A percentile compares a stretch with the other conserved stretches of the same genome.
Conservation (phyloP, 1,140 invertebrate species). For the Lasioglossum baleicum region DNA sequence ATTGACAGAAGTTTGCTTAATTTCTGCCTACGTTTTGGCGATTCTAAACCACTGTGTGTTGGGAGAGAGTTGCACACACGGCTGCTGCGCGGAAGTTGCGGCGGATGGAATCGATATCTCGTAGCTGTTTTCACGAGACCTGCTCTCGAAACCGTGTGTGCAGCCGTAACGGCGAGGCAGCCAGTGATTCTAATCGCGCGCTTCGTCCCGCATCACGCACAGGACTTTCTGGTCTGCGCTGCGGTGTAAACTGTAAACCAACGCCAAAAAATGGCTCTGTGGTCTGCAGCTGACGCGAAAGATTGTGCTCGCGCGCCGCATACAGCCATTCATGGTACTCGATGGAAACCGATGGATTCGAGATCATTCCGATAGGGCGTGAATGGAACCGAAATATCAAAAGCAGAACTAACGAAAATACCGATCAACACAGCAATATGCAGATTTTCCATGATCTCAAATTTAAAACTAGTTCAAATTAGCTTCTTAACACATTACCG, state of each 20-base stretch:
- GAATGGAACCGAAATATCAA: not conserved
- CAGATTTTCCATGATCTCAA: too few species aligned
- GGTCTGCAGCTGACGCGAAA: not conserved
- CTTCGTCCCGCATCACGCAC: not conserved
- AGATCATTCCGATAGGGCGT: not conserved
- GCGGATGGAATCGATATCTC: conserved; percentile 56
- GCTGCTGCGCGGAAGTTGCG: conserved; percentile 37
- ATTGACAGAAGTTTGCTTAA: too few species aligned
- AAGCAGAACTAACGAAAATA: not conserved
- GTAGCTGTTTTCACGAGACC: conserved; percentile 29
- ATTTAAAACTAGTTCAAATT: too few species aligned
- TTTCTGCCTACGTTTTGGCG: too few species aligned
- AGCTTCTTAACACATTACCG: too few species aligned
- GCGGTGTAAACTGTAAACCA: not conserved
- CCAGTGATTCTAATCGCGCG: not conserved
- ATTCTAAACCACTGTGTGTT: too few species aligned
- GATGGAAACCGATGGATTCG: not conserved
- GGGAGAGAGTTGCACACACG: not conserved
- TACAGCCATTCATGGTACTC: not conserved
- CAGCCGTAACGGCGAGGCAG: too few species aligned
- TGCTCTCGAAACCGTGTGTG: not conserved
- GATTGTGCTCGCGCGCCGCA: not conserved
- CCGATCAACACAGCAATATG: too few species aligned
- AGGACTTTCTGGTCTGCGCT: not conserved
- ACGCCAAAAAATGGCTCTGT: not conserved